A percentile compares a stretch with the other conserved stretches of the same genome.
Evolutionary conservation across 2,888 invertebrate species (phyloP).

Genomic region (Cheilosia grossa): DNA sequence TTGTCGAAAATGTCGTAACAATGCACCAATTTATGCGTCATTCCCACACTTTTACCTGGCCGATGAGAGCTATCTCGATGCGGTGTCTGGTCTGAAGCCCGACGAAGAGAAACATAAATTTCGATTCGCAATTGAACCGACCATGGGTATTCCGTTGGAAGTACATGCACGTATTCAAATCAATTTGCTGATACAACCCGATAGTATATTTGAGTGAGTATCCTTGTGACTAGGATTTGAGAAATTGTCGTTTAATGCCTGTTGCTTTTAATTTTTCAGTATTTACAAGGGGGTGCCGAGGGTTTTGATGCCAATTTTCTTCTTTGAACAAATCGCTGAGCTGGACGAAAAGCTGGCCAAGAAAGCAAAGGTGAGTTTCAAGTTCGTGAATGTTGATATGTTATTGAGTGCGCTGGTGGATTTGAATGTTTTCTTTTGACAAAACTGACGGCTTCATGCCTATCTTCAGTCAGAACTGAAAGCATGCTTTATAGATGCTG

Average conservation of each 20-base stretch:
- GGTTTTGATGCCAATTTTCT: constrained; percentile 88
- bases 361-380: constrained; percentile 78
- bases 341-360: constrained; percentile 85
- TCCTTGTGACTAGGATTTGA: neutral
- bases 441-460: no score
- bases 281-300: constrained; percentile 84
- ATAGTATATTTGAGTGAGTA: constrained; percentile 84
- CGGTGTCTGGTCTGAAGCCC: constrained; percentile 88
- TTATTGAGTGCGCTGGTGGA: no score
- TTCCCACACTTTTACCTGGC: constrained; percentile 92
- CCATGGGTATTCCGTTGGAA: constrained; percentile 90
- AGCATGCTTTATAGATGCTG: no score
- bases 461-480: no score
- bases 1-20: constrained; percentile 89
- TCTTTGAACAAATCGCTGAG: constrained; percentile 89
- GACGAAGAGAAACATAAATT: constrained; percentile 87
- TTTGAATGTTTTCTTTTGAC: no score
- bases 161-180: constrained; percentile 91
- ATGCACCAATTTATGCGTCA: constrained; percentile 92
- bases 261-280: constrained; percentile 82
- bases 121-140: constrained; percentile 88
- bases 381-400: no score
- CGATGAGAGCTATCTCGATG: constrained; percentile 86
- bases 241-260: neutral
- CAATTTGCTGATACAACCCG: constrained; percentile 86